Conservation (phyloP, 2,113 vertebrate species). For the Microtus richardsoni region DNA sequence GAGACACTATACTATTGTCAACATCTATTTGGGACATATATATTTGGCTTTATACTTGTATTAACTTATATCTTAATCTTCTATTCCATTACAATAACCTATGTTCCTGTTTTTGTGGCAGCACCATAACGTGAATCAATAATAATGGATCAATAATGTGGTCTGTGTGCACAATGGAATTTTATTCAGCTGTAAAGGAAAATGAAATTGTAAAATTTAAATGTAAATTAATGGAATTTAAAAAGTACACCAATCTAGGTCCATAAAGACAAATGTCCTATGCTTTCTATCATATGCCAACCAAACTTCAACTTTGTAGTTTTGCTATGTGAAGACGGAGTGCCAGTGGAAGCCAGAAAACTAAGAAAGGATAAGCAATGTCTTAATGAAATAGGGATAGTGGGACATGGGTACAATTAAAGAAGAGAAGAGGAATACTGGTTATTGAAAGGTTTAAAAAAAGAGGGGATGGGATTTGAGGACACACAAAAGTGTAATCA, state of each 20-base stretch:
- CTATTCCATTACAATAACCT: background rate
- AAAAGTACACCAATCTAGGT: background rate
- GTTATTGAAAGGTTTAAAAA: background rate
- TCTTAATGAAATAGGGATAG: background rate
- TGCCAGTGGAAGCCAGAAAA: background rate
- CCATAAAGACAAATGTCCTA: background rate
- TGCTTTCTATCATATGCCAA: background rate
- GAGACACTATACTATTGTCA: background rate
- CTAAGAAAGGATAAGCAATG: background rate
- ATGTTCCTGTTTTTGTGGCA: background rate
- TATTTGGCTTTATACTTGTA: background rate
- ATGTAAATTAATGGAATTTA: background rate
- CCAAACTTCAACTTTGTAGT: background rate
- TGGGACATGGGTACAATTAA: background rate
- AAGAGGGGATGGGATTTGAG: background rate
- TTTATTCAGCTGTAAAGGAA: background rate
- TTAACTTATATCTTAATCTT: background rate
- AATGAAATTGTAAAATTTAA: background rate
- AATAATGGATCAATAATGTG: background rate
- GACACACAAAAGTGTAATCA: background rate
- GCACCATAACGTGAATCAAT: background rate
- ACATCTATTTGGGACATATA: background rate
- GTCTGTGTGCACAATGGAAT: background rate
- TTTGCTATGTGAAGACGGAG: background rate
- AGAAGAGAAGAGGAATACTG: background rate